Base-by-base conservation (phyloP, 2,113 vertebrate genomes). In the Psilopogon haemacephalus region DNA sequence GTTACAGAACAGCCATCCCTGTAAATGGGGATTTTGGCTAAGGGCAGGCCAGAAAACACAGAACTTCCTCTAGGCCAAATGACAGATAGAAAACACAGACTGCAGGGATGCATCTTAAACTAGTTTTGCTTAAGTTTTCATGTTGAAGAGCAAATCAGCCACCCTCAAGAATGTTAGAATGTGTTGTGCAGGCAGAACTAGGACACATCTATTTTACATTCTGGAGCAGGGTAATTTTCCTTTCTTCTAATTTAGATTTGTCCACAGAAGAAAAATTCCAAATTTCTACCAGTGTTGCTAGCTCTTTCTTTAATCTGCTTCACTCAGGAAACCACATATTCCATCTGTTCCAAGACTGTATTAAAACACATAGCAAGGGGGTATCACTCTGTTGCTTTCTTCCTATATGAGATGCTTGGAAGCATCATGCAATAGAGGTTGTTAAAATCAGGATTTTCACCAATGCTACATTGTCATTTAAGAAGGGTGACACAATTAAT, bases 401-500 rank as follows among this genome's bases (percentile, higher is more conserved):
- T 76, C 30, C 58, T 81, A 15, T 37, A 20, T 32, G 27, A 60
- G 15, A 72, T 83, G 46, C 44, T 62, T 46, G 54, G 69, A 75
- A 86, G 20, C 46, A 42, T 64, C 76, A n/a, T 0, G 0, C 8
- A 50, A 8, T 46, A 68, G 55, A 33, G 33, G 46, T 23, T 85
- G 35, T 59, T 72, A 80, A 80, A 80, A 86, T 12, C 15, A 74
- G 56, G 40, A 76, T 86, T 88, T 78, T 77, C 46, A 81, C 35
- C 88, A 88, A 70, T 37, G 32, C 9, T 37, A 5, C 4, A 4
- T 37, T 55, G 55, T 21, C 27, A 38, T 84, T 67, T 71, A 63
- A 59, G n/a, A 12, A 73, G 4, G 6, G 19, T 54, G 16, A 11
- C 1, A 0, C 10, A 30, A 15, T 1, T 1, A 4, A 71, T 50